Percentiles rank a stretch among this genome's conserved stretches.
Evolutionary conservation across 2,797 vertebrate genomes (phyloP).

Genomic region (Phoxinus dragarum): DNA sequence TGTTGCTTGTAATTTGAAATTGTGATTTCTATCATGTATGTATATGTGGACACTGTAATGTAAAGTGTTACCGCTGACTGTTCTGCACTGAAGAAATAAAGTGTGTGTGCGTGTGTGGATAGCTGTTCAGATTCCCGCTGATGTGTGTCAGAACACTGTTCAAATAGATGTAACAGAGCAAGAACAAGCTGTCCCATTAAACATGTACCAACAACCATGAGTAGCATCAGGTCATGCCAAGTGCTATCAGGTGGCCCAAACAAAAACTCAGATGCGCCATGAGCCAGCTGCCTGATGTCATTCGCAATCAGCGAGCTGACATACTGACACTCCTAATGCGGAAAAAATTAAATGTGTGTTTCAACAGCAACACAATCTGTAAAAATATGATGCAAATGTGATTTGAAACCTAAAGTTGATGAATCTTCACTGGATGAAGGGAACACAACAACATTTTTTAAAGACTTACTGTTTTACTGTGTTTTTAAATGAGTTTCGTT

Average conservation of each 20-base stretch:
- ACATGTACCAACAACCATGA: slow-evolving; percentile 80
- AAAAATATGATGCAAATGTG: not conserved
- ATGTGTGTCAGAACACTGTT: slow-evolving; percentile 56
- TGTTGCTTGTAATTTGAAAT: not conserved
- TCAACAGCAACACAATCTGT: not conserved
- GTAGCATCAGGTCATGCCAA: slow-evolving; percentile 72
- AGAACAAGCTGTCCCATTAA: slow-evolving; percentile 78
- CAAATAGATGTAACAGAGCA: slow-evolving; percentile 70
- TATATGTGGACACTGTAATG: not conserved
- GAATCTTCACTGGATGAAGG: not conserved
- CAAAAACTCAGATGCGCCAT: slow-evolving; percentile 60
- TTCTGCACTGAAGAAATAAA: slow-evolving; percentile 12
- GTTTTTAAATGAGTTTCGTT: not conserved
- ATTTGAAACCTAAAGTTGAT: not conserved
- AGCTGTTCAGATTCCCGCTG: slow-evolving; percentile 41
- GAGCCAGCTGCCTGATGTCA: slow-evolving; percentile 66
- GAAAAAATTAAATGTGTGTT: not conserved
- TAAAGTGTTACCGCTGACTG: not conserved
- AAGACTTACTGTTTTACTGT: not conserved
- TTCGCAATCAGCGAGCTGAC: slow-evolving; percentile 29
- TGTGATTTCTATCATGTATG: not conserved
- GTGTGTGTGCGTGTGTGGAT: slow-evolving; percentile 1
- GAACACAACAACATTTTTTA: not conserved
- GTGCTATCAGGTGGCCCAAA: slow-evolving; percentile 73
- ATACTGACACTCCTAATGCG: not conserved